Percentiles rank a stretch among this genome's conserved stretches.
These are phyloP conservation scores for Grapholita molesta DNA, from an alignment of 1,140 invertebrate genomes.

Conservation along the genomic window DNA sequence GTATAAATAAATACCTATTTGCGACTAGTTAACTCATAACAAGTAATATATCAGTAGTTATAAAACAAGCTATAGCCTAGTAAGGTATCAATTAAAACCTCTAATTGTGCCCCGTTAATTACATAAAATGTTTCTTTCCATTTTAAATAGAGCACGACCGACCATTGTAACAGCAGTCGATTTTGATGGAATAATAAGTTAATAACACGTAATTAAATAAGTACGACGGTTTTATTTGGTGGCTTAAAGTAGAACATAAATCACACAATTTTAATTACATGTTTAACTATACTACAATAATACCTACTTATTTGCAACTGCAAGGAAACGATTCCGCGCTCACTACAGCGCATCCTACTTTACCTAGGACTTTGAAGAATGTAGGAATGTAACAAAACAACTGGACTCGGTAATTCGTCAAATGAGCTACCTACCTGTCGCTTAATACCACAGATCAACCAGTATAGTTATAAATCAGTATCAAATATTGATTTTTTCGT, in stretches of 20 bases:
- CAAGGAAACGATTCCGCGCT: background rate
- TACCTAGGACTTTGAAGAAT: too few relatives aligned
- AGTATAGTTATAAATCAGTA: too few relatives aligned
- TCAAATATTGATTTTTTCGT: too few relatives aligned
- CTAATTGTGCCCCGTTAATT: background rate
- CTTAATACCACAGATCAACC: too few relatives aligned
- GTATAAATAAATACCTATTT: too few relatives aligned
- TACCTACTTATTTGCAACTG: background rate
- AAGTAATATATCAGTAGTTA: background rate
- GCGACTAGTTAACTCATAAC: background rate
- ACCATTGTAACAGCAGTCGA: background rate
- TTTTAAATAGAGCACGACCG: background rate
- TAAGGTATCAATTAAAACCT: background rate
- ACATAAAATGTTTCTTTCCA: background rate
- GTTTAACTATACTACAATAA: background rate
- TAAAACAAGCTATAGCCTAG: background rate
- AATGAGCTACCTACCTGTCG: too few relatives aligned
- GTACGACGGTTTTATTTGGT: background rate
- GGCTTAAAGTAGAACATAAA: background rate
- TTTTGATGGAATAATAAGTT: background rate
- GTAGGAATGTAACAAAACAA: too few relatives aligned
- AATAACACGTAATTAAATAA: too few relatives aligned
- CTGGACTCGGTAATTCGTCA: too few relatives aligned
- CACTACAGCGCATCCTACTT: background rate
- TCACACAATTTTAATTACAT: background rate